Conservation (phyloP, 2,113 vertebrate genomes). For the Fregata magnificens region DNA sequence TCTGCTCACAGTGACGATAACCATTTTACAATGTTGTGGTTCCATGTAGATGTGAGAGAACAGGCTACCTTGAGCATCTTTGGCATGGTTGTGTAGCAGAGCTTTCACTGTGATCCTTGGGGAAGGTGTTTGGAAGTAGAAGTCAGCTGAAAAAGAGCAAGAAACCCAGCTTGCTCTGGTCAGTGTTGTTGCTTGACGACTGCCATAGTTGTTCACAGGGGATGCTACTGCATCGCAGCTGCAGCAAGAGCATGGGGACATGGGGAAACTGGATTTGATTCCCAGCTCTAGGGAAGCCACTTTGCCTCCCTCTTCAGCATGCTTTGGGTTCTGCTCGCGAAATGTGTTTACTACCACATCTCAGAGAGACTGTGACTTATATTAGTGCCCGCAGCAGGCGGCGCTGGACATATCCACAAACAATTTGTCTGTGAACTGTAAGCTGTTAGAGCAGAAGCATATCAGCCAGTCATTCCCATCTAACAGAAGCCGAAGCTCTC, state of each 20-base stretch:
- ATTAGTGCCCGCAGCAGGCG: background rate
- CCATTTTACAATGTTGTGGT: background rate
- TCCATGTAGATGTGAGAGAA: background rate
- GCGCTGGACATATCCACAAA: accelerated
- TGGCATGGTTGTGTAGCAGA: background rate
- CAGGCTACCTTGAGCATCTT: background rate
- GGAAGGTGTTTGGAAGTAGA: background rate
- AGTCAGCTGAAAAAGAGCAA: background rate
- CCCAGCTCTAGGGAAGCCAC: background rate
- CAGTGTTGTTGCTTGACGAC: background rate
- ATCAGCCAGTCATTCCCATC: background rate
- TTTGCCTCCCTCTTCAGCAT: background rate
- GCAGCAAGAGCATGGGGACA: background rate
- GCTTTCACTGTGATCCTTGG: background rate
- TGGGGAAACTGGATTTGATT: background rate
- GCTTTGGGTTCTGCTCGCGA: background rate
- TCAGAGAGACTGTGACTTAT: background rate
- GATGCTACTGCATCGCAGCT: background rate
- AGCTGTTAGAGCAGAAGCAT: background rate
- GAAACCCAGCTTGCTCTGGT: background rate
- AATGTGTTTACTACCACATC: background rate
- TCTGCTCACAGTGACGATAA: background rate
- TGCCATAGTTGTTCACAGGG: background rate
- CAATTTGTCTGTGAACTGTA: background rate
- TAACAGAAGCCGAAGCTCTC: background rate